Conservation (phyloP, 2,113 vertebrate genomes). For the Pedionomus torquatus region DNA sequence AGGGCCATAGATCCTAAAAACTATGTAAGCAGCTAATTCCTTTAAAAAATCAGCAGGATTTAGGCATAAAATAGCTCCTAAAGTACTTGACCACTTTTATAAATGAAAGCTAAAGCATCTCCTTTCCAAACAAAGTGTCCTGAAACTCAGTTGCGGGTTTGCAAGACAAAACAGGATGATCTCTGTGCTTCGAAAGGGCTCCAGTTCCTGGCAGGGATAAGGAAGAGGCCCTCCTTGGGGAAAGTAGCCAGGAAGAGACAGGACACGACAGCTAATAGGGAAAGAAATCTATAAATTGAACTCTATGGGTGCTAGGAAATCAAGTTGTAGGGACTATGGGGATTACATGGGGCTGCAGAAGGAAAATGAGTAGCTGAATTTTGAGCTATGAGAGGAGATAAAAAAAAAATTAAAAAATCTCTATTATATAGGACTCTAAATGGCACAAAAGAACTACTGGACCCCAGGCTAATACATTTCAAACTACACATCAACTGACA, state of each 20-base stretch:
- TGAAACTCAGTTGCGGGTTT: neutral
- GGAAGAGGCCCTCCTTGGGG: neutral
- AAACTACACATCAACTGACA: neutral
- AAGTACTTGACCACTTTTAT: neutral
- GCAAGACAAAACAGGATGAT: neutral
- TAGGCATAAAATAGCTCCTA: neutral
- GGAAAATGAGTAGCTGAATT: neutral
- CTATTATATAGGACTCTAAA: neutral
- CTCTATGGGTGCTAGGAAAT: neutral
- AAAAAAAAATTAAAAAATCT: neutral
- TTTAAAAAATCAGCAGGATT: neutral
- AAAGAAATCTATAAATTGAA: neutral
- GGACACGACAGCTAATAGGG: neutral
- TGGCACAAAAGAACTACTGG: neutral
- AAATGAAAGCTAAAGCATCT: neutral
- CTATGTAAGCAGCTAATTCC: neutral
- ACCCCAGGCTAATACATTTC: constrained; percentile 36
- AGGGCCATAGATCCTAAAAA: neutral
- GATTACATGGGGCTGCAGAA: neutral
- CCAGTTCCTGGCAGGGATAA: neutral
- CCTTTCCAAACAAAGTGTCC: neutral
- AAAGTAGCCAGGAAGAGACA: neutral
- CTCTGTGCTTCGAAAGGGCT: neutral
- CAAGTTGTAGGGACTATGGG: neutral
- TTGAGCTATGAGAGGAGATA: neutral